Base-by-base conservation (phyloP, 2,888 invertebrate species). In the Eupithecia inturbata region DNA sequence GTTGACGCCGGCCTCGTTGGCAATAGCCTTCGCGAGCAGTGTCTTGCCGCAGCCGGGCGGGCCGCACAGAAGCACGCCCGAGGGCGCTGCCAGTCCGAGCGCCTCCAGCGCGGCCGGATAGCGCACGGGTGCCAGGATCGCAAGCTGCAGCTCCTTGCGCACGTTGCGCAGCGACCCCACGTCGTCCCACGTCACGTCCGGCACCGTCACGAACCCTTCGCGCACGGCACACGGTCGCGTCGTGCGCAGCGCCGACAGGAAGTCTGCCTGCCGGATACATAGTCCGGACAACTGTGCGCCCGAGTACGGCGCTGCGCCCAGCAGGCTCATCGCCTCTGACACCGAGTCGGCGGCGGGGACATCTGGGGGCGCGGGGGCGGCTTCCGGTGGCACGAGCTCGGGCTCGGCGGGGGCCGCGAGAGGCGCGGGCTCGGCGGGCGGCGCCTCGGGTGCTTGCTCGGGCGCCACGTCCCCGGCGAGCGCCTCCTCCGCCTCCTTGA, bases 31-130 rank as follows among this genome's bases (percentile, higher is more conserved):
- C 1, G 99, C 99, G 70, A 99, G 92, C 39, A 99, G 95, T 0
- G 99, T 99, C 95, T 99, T 99, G 68, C 98, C 98, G 87, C 98
- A 98, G 71, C 99, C 99, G 7, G 99, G 99, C 9, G 99, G 99
- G 0, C 99, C 99, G 89, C 98, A 99, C 3, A 99, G 95, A 75
- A 99, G 91, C 5, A 99, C 97, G 53, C 99, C 99, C 71, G 98
- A 97, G 0, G 99, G 97, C 10, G 96, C 95, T 60, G 95, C 95
- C 71, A 99, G 91, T 0, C 98, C 98, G 68, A 99, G 95, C 67
- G 96, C 95, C 73, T 96, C 96, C 84, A 98, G 96, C 81, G 97
- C 96, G 78, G 97, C 97, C 0, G 97, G 96, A 91, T 98, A 97
- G 84, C 97, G 97, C 0, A 99, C 97, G 36, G 99, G 99, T 26